These are phyloP conservation scores for Diglossa cyanea DNA, from an alignment of 2,797 vertebrate genomes.

Conservation along the genomic window DNA sequence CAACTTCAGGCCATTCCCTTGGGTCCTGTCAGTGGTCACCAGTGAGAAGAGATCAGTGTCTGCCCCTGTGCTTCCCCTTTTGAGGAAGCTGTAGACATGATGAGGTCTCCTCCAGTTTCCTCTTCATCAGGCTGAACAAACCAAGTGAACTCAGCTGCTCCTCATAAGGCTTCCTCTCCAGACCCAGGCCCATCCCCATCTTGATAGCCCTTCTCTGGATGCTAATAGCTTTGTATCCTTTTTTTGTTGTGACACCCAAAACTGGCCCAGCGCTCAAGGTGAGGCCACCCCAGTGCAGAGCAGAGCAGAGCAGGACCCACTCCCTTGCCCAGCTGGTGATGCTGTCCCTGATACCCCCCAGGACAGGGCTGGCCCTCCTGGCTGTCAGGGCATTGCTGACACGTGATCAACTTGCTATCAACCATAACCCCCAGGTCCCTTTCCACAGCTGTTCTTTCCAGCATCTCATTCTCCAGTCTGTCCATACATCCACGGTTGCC, in stretches of 20 bases:
- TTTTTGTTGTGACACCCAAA: not conserved
- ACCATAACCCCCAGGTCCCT: not conserved
- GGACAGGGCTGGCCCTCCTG: not conserved
- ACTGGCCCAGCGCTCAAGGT: accelerated
- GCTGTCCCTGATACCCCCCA: not conserved
- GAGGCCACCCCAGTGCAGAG: accelerated
- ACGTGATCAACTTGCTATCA: accelerated
- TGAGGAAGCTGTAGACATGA: not conserved
- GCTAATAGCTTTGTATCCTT: not conserved
- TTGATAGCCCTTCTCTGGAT: not conserved
- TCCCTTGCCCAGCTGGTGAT: accelerated
- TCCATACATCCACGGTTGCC: accelerated
- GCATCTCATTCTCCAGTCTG: not conserved
- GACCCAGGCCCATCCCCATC: not conserved
- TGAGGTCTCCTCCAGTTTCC: not conserved
- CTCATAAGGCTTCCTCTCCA: not conserved
- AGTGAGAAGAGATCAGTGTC: not conserved
- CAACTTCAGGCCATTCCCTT: not conserved
- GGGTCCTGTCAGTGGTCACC: not conserved
- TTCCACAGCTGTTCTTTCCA: not conserved
- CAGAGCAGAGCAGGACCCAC: not conserved
- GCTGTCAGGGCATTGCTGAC: not conserved
- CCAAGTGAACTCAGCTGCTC: not conserved
- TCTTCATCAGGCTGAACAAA: not conserved
- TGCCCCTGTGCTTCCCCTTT: not conserved